Base-by-base conservation (phyloP, 2,113 vertebrate species). In the Tupaia chinensis region DNA sequence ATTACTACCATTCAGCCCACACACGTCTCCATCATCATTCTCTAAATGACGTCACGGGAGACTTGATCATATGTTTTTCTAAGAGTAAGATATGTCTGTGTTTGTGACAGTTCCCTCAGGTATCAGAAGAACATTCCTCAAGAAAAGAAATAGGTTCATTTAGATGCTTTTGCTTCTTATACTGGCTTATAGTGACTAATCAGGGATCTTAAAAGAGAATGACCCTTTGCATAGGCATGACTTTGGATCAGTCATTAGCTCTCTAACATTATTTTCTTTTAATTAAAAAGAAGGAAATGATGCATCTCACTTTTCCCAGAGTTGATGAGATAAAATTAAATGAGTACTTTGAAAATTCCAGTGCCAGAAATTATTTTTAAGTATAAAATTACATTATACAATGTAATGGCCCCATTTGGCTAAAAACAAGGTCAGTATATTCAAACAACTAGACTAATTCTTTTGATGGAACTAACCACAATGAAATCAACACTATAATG, bases 341-440 rank as follows among this genome's bases (percentile, higher is more conserved):
- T 77, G 74, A 91, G 25, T 54, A 27, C 66, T 70, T 91, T 77
- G 16, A 94, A 90, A 66, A 68, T 66, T 63, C 74, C 66, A 85
- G 66, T 60, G 53, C 29, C 61, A 93, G 79, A 56, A 44, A 83
- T 92, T 95, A 89, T 86, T 86, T 94, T 97, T 86, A 92, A 96
- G 76, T 76, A 92, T 27, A 91, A 93, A 92, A 77, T 72, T 32
- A 90, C 72, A 27, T 63, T 60, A 84, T 83, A 81, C 7, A 56
- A 80, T 22, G 34, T 3, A 86, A 23, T 65, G 44, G 13, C 8
- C 7, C 7, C 22, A 16, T 60, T 94, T 87, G 70, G 54, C 69
- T 95, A 77, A 85, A 89, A 91, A 87, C 44, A 79, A 88, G 44
- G 81, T 82, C 34, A 73, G 44, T 77, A 27, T 68, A 56, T 70